Evolutionary conservation across 2,888 invertebrate species (phyloP).

Genomic region (Tenodera sinensis): DNA sequence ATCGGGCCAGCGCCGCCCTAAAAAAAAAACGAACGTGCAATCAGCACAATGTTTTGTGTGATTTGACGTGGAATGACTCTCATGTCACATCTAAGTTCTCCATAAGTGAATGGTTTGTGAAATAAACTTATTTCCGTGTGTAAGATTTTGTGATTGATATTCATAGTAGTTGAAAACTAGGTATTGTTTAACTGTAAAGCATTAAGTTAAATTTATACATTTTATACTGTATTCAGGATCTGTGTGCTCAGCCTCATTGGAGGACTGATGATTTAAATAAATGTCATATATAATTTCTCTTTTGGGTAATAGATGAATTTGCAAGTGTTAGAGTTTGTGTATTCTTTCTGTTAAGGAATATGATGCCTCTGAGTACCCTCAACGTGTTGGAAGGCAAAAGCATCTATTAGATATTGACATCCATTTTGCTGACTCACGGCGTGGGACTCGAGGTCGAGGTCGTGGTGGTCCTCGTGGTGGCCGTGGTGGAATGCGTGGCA

Average conservation of each 20-base stretch:
- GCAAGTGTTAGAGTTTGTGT: not conserved
- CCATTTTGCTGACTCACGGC: constrained; percentile 76
- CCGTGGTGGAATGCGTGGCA: constrained; percentile 58
- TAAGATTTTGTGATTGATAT: not conserved
- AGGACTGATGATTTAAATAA: too few relatives aligned
- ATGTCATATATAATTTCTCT: constrained; percentile 24
- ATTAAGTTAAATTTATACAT: too few relatives aligned
- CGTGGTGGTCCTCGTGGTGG: constrained; percentile 50
- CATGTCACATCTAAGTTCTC: not conserved
- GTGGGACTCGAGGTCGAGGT: constrained; percentile 51
- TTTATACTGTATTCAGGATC: too few relatives aligned
- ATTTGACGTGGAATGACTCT: too few relatives aligned
- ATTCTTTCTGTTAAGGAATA: constrained; percentile 51
- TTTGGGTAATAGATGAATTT: not conserved
- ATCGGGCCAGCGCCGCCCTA: too few relatives aligned
- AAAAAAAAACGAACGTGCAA: too few relatives aligned
- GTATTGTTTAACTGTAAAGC: too few relatives aligned
- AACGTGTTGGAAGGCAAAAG: constrained; percentile 82
- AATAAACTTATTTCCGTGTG: not conserved
- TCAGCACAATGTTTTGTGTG: too few relatives aligned
- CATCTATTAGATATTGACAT: constrained; percentile 84
- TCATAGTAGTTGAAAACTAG: constrained; percentile 15
- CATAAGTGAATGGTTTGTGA: not conserved
- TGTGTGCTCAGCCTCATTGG: too few relatives aligned
- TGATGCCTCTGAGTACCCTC: constrained; percentile 75